Base-by-base conservation (phyloP, 2,797 vertebrate genomes). In the Pangasius krempfi region DNA sequence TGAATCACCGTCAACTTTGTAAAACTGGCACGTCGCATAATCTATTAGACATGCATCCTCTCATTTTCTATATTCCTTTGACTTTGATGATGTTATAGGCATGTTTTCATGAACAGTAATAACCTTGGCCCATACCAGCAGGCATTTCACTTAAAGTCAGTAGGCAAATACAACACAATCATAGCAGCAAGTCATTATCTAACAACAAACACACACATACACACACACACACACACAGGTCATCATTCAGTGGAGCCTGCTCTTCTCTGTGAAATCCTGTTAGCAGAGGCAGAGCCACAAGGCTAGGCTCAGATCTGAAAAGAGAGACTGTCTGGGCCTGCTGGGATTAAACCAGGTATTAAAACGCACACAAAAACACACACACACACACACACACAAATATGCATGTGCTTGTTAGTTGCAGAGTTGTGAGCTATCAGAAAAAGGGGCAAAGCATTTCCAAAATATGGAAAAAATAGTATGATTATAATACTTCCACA, bases 261-360 rank as follows among this genome's bases (percentile, higher is more conserved):
- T 88, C 84, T 89, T 88, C 89, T 92, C 88, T 89, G 85, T 85
- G 84, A 89, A 92, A 92, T 92, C 89, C 89, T 90, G 88, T 91
- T 91, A 91, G 88, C 12, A 33, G 62, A 82, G 80, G 56, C 86
- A 82, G 86, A 88, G 87, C 80, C 90, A 92, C 91, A 91, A 90
- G 89, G 86, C 83, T 87, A 84, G 85, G 86, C 89, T 87, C 72
- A 87, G n/a, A 58, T 82, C 68, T 76, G 37, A 82, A 88, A 84
- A 84, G 80, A 89, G 85, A 87, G 85, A 70, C 73, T 80, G 89
- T 76, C 86, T 84, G 73, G 88, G 66, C 89, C 87, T 91, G 91
- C 89, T 84, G 87, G 87, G 91, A 92, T 91, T 90, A 92, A 75
- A 88, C 86, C 86, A 87, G 88, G 88, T 89, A 90, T 92, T 89